phyloP scores from a whole-genome alignment of 2,888 invertebrate species.

The Lochmaea capreae region DNA sequence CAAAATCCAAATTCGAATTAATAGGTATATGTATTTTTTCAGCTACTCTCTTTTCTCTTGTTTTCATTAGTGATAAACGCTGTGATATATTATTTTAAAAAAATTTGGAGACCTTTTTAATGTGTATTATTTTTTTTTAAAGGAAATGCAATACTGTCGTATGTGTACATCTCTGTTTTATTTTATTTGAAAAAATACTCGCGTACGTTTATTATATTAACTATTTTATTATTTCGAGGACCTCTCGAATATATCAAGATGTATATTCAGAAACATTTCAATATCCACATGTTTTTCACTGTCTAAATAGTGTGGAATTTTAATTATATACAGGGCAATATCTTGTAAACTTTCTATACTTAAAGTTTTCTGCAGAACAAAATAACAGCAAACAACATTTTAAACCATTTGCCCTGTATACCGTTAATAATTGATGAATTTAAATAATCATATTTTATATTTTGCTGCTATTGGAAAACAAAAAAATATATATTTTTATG shows the following conservation, averaged over 20 bases:
- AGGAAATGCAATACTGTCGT: slow-evolving; percentile 5
- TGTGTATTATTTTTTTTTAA: slow-evolving; percentile 4
- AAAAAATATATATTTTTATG: background rate
- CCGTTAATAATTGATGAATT: background rate
- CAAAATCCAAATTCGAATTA: background rate
- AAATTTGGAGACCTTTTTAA: slow-evolving; percentile 21
- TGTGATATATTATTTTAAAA: slow-evolving; percentile 34
- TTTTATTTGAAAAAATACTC: slow-evolving; percentile 6
- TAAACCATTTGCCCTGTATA: background rate
- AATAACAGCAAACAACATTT: too few relatives aligned
- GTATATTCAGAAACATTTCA: slow-evolving; percentile 23
- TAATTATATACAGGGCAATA: background rate
- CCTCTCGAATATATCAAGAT: slow-evolving; percentile 22
- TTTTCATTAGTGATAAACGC: slow-evolving; percentile 35
- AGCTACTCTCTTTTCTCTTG: slow-evolving; percentile 8
- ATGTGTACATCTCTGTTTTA: slow-evolving; percentile 11
- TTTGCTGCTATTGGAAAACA: slow-evolving; percentile 18
- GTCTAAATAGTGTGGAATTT: slow-evolving; percentile 17
- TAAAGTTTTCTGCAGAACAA: too few relatives aligned
- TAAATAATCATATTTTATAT: background rate
- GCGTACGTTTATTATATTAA: background rate
- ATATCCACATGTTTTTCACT: slow-evolving; percentile 36
- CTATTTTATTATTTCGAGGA: slow-evolving; percentile 30
- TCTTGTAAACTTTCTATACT: background rate
- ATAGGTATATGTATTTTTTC: background rate